phyloP scores from a whole-genome alignment of 2,888 invertebrate species.

The Ichneumoninae sp. region DNA sequence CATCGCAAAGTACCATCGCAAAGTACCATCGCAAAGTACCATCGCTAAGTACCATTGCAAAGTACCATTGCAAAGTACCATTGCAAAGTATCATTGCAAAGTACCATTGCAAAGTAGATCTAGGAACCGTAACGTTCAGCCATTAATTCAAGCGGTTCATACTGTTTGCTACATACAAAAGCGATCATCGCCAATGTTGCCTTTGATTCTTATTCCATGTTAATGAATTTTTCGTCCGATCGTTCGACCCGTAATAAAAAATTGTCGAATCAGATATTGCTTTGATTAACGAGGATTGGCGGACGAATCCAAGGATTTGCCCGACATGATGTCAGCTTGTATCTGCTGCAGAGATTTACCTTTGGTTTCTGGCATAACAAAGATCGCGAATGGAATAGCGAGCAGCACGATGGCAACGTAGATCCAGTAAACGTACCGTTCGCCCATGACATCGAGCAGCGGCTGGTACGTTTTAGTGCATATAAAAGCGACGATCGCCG shows the following conservation, averaged over 20 bases:
- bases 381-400: conserved; percentile 57
- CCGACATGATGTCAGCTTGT: conserved; percentile 43
- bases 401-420: conserved; percentile 66
- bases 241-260: too few relatives aligned
- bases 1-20: conserved; percentile 46
- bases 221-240: too few relatives aligned
- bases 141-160: conserved; percentile 72
- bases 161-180: conserved; percentile 73
- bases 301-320: conserved; percentile 7
- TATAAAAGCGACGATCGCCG: conserved; percentile 73
- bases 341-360: conserved; percentile 75
- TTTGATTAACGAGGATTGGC: too few relatives aligned
- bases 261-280: too few relatives aligned
- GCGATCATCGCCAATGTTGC: conserved; percentile 71
- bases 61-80: too few relatives aligned
- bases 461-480: conserved; percentile 75
- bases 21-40: conserved; percentile 56
- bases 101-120: conserved; percentile 68
- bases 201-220: too few relatives aligned
- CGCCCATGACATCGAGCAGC: conserved; percentile 68
- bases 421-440: conserved; percentile 74
- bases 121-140: conserved; percentile 73
- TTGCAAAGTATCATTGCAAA: too few relatives aligned
- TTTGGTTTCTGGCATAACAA: conserved; percentile 73
- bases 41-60: too few relatives aligned